Conservation (phyloP, 2,113 vertebrate genomes). For the Amblyopsis rosae region DNA sequence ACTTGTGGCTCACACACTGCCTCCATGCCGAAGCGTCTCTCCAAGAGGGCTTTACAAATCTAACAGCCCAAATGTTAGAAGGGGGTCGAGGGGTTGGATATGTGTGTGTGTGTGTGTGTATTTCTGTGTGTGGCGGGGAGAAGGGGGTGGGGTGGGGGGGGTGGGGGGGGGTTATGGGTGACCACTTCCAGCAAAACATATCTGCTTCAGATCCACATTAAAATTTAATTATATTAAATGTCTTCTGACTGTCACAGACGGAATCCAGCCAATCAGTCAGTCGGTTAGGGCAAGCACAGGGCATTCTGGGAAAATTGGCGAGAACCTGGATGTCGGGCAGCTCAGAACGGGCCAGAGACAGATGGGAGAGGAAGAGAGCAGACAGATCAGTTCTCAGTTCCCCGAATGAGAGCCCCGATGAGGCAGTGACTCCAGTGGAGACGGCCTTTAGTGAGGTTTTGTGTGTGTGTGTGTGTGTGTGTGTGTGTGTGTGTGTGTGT, state of each 20-base stretch:
- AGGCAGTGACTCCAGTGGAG: constrained; percentile 27
- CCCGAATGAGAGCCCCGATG: constrained; percentile 32
- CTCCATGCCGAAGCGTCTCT: no score
- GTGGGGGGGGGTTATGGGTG: constrained; percentile 58
- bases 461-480: not conserved
- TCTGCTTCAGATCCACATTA: constrained; percentile 57
- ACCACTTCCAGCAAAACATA: constrained; percentile 73
- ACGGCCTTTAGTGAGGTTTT: constrained; percentile 26
- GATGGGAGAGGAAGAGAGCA: constrained; percentile 31
- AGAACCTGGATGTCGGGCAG: constrained; percentile 36
- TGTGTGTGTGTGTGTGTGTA: no score
- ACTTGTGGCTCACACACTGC: no score
- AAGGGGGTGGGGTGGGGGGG: constrained; percentile 60
- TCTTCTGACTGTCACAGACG: constrained; percentile 53
- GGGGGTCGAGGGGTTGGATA: no score
- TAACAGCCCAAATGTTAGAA: no score
- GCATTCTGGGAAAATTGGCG: constrained; percentile 54
- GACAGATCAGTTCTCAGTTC: not conserved
- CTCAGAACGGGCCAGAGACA: constrained; percentile 44
- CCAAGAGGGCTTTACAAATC: no score
- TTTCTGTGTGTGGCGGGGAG: constrained; percentile 8
- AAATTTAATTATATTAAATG: constrained; percentile 54
- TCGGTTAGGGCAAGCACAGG: constrained; percentile 13
- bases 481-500: not conserved
- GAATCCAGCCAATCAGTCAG: constrained; percentile 36